phyloP scores from a whole-genome alignment of 2,113 vertebrate species.

The Lampris incognitus region DNA sequence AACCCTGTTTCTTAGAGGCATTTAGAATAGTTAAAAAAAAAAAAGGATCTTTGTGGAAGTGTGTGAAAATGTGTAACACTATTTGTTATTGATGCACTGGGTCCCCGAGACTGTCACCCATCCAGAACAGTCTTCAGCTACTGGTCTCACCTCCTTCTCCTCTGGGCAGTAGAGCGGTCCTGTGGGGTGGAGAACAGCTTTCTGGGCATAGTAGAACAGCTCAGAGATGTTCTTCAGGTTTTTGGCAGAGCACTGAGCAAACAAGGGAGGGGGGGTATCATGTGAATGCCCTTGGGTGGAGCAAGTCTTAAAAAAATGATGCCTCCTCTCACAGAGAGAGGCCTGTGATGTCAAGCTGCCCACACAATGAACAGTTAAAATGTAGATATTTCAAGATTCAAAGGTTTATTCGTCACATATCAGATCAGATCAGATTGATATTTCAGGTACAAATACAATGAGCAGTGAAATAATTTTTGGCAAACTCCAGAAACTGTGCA shows the following conservation, averaged over 20 bases:
- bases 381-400: too few species aligned
- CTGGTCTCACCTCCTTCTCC: constrained; percentile 92
- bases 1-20: too few species aligned
- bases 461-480: too few species aligned
- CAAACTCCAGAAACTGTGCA: too few species aligned
- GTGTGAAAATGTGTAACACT: background rate
- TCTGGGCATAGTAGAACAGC: constrained; percentile 99
- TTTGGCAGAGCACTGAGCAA: constrained; percentile 95
- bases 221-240: constrained; percentile 99
- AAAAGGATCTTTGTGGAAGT: too few species aligned
- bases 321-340: background rate
- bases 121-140: background rate
- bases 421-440: too few species aligned
- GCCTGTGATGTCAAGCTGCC: too few species aligned
- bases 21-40: too few species aligned
- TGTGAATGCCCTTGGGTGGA: background rate
- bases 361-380: too few species aligned
- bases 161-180: constrained; percentile 97
- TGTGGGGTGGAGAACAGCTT: constrained; percentile 97
- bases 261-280: background rate
- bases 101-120: background rate
- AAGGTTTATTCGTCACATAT: too few species aligned
- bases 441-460: too few species aligned
- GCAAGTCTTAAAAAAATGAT: background rate
- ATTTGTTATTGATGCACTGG: background rate